These are phyloP conservation scores for Cebus imitator DNA, from an alignment of 2,113 vertebrate genomes.

Conservation along the genomic window DNA sequence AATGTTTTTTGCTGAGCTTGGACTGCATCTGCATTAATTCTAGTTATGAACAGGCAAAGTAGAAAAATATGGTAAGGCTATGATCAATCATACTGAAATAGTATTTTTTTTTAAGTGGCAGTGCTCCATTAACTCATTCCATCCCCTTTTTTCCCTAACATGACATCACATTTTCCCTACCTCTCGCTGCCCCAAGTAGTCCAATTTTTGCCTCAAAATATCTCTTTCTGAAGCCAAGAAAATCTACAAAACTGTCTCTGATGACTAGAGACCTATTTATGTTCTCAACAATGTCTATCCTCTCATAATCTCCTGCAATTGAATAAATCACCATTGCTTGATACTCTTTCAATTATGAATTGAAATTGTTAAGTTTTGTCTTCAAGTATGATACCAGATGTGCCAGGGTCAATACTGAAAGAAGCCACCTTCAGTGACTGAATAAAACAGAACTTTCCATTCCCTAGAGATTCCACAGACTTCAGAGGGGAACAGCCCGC, in stretches of 20 bases:
- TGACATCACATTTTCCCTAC: background rate
- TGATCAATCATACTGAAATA: background rate
- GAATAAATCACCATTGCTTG: background rate
- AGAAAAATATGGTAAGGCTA: background rate
- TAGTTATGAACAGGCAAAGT: background rate
- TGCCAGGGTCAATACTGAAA: background rate
- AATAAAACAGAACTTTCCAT: background rate
- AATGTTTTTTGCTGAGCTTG: background rate
- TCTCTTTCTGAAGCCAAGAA: background rate
- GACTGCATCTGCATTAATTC: background rate
- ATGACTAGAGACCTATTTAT: background rate
- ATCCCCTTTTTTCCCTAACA: background rate
- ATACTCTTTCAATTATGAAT: background rate
- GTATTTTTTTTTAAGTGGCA: background rate
- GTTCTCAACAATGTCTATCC: background rate
- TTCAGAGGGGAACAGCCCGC: accelerated
- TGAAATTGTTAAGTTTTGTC: background rate
- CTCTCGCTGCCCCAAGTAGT: background rate
- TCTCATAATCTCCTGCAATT: background rate
- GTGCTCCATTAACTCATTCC: background rate
- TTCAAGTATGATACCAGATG: background rate
- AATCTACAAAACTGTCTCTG: background rate
- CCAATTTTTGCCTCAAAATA: background rate
- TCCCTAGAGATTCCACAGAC: background rate
- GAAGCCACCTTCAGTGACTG: background rate